Percentiles rank a stretch among this genome's conserved stretches.
These are phyloP conservation scores for Nomada ferruginata DNA, from an alignment of 2,888 invertebrate genomes.

Conservation along the genomic window DNA sequence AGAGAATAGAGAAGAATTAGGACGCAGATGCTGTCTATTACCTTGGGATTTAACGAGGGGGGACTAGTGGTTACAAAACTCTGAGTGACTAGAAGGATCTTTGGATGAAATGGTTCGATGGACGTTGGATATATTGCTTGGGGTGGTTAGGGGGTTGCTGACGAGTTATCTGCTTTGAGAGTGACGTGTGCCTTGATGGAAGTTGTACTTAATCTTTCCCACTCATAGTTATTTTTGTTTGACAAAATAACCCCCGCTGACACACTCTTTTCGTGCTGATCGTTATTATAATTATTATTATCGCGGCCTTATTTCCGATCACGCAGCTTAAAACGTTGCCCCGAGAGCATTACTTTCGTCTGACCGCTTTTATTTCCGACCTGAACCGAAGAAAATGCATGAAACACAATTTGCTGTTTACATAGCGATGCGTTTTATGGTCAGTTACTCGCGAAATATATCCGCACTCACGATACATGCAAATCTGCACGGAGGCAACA, in stretches of 20 bases:
- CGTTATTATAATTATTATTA: too few species aligned
- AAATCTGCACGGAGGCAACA: background rate
- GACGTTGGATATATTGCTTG: background rate
- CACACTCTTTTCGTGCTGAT: too few species aligned
- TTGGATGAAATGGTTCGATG: background rate
- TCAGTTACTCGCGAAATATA: background rate
- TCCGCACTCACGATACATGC: too few species aligned
- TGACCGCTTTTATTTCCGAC: background rate
- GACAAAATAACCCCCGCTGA: too few species aligned
- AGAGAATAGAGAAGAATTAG: too few species aligned
- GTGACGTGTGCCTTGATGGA: background rate
- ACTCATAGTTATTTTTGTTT: too few species aligned
- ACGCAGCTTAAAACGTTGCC: too few species aligned
- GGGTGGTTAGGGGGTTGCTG: background rate
- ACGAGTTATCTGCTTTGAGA: background rate
- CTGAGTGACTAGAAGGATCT: conserved; percentile 13
- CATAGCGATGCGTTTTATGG: background rate
- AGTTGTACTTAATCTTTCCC: background rate
- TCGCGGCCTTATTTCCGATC: too few species aligned
- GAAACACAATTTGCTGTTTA: too few species aligned
- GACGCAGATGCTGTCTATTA: background rate
- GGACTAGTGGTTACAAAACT: background rate
- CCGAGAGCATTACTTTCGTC: too few species aligned
- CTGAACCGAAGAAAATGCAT: too few species aligned
- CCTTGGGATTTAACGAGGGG: conserved; percentile 22